Conservation (phyloP, 2,113 vertebrate species). For the Cyprinodon variegatus region DNA sequence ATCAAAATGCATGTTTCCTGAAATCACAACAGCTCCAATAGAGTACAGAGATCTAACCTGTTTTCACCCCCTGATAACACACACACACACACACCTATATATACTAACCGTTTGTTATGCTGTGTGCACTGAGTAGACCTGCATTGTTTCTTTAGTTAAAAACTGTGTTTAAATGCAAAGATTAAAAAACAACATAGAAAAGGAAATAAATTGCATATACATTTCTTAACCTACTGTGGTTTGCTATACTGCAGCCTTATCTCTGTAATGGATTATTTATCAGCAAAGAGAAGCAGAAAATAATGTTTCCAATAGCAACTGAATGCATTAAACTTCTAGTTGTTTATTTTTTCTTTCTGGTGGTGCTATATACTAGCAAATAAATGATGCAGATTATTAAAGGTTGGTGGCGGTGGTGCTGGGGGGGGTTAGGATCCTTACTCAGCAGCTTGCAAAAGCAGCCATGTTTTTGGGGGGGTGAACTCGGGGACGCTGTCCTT, state of each 20-base stretch:
- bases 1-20: slow-evolving; percentile 51
- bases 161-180: slow-evolving; percentile 20
- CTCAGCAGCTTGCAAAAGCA: slow-evolving; percentile 41
- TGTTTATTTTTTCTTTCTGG: slow-evolving; percentile 32
- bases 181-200: slow-evolving; percentile 13
- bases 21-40: slow-evolving; percentile 30
- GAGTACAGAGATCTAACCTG: slow-evolving; percentile 19
- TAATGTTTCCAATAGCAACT: slow-evolving; percentile 47
- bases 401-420: neutral
- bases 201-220: slow-evolving; percentile 60
- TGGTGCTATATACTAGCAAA: slow-evolving; percentile 50
- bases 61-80: slow-evolving; percentile 26
- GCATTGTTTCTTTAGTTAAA: slow-evolving; percentile 18
- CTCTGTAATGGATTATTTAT: slow-evolving; percentile 77
- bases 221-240: slow-evolving; percentile 47
- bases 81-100: neutral
- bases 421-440: slow-evolving; percentile 49
- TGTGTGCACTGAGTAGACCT: neutral
- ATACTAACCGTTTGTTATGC: slow-evolving; percentile 25
- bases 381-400: slow-evolving; percentile 56
- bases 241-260: slow-evolving; percentile 57
- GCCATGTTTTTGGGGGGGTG: slow-evolving; percentile 34
- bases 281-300: slow-evolving; percentile 41
- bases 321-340: slow-evolving; percentile 60
- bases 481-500: slow-evolving; percentile 44